Percentiles rank a stretch among this genome's conserved stretches.
Conservation (phyloP, 2,888 invertebrate species). For the Ophion costatus region DNA sequence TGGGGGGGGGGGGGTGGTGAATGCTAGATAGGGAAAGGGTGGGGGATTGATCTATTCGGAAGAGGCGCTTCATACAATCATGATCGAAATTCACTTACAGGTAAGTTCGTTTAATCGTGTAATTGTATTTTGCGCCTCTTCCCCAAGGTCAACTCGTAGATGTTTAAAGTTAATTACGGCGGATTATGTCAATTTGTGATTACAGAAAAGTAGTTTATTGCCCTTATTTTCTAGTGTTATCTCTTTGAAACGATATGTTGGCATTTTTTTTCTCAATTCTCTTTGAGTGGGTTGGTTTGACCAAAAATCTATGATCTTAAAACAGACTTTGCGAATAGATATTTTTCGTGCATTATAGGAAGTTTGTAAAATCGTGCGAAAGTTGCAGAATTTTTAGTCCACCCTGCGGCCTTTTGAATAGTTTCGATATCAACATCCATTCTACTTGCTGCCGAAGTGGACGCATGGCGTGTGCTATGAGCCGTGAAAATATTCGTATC, state of each 20-base stretch:
- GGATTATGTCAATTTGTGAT: not conserved
- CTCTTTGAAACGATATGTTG: not conserved
- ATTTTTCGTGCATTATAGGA: not conserved
- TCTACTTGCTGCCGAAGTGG: conserved; percentile 5
- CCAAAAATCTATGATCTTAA: not conserved
- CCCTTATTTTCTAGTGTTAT: not conserved
- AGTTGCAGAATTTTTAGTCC: not conserved
- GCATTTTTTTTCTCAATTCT: not conserved
- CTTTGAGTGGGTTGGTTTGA: not conserved
- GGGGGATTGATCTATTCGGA: conserved; percentile 16
- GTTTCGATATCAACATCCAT: not conserved
- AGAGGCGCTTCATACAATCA: conserved; percentile 34
- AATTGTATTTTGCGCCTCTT: conserved; percentile 44
- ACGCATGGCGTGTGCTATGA: not conserved
- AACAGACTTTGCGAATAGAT: not conserved
- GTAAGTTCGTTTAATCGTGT: conserved; percentile 29
- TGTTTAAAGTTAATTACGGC: conserved; percentile 39
- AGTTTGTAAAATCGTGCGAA: conserved; percentile 16
- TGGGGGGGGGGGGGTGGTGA: too few species aligned
- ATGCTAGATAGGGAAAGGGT: not conserved
- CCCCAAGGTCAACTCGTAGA: conserved; percentile 38
- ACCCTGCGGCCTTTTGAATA: conserved; percentile 5
- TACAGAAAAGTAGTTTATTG: not conserved
- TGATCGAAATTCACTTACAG: conserved; percentile 20
- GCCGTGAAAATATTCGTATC: conserved; percentile 5